Evolutionary conservation across 2,797 vertebrate genomes (phyloP).

Genomic region (Synaphobranchus kaupii): DNA sequence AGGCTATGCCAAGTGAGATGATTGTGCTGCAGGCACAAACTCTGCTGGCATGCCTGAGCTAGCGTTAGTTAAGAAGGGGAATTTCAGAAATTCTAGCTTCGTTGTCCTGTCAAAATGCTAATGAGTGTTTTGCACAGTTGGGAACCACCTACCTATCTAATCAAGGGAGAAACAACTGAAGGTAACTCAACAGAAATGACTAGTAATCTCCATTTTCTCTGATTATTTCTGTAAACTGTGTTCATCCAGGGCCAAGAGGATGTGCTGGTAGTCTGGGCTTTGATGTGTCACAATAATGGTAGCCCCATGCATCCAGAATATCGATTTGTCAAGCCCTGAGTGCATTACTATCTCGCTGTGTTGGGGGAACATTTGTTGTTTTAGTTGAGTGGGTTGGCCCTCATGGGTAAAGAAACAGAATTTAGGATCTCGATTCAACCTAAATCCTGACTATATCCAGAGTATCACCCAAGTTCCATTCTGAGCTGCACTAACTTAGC

Average conservation of each 20-base stretch:
- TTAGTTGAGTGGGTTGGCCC: neutral
- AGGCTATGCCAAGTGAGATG: neutral
- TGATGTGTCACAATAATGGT: neutral
- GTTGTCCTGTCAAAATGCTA: neutral
- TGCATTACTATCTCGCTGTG: neutral
- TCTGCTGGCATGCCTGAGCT: neutral
- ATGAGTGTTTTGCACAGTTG: neutral
- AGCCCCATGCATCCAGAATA: neutral
- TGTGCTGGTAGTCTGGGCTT: neutral
- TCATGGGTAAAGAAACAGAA: neutral
- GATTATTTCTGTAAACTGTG: too few relatives aligned
- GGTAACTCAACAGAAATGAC: neutral
- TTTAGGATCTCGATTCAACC: too few relatives aligned
- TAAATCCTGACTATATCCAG: too few relatives aligned
- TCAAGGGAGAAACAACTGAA: neutral
- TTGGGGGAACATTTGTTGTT: neutral
- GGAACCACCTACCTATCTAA: neutral
- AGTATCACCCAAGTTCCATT: neutral
- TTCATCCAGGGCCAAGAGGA: neutral
- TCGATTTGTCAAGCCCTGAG: neutral
- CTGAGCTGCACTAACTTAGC: neutral
- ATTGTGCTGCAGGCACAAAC: neutral
- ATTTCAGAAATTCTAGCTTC: neutral
- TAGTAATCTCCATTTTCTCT: neutral
- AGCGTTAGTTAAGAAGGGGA: neutral